Evolutionary conservation across 37 sponge, comb jelly and placozoan species (phyloP).

Genomic region (Cliona cf. orientalis): DNA sequence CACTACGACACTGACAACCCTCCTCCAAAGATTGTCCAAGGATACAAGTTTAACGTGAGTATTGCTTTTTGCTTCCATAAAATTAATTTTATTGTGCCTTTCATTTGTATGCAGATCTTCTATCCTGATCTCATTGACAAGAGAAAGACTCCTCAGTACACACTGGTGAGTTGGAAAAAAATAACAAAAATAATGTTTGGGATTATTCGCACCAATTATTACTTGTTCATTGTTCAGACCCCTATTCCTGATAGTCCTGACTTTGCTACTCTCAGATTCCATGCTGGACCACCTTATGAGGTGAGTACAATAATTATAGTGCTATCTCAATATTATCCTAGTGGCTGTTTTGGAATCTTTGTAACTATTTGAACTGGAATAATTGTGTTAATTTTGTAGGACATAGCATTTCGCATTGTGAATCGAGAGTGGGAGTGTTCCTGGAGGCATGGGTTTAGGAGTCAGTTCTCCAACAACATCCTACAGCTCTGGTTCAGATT

Average conservation of each 20-base stretch:
- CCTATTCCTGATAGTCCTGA: slow-evolving; percentile 78
- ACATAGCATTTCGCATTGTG: slow-evolving; percentile 96
- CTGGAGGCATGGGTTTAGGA: slow-evolving; percentile 89
- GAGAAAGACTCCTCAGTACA: slow-evolving; percentile 87
- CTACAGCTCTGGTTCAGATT: slow-evolving; percentile 97
- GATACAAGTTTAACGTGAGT: slow-evolving; percentile 99
- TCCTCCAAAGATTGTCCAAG: slow-evolving; percentile 99
- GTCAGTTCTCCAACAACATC: slow-evolving; percentile 96
- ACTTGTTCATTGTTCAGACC: slow-evolving; percentile 17
- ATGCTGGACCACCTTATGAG: slow-evolving; percentile 99
- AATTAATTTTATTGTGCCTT: background rate
- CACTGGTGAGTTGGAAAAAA: slow-evolving; percentile 54
- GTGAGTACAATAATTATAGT: slow-evolving; percentile 28
- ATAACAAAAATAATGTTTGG: background rate
- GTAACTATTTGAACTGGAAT: background rate
- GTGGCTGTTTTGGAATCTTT: background rate
- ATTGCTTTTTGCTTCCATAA: too few relatives aligned
- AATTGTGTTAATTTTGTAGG: slow-evolving; percentile 44
- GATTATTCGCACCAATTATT: background rate
- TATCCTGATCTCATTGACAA: slow-evolving; percentile 97
- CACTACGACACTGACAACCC: slow-evolving; percentile 99
- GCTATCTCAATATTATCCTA: background rate
- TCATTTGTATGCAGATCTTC: slow-evolving; percentile 74
- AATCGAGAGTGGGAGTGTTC: slow-evolving; percentile 99
- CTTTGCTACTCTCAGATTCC: slow-evolving; percentile 92